Evolutionary conservation across 2,113 vertebrate genomes (phyloP), one percentile per base, ranked within the genome.

Genomic region (Nannobrachium achirus): DNA sequence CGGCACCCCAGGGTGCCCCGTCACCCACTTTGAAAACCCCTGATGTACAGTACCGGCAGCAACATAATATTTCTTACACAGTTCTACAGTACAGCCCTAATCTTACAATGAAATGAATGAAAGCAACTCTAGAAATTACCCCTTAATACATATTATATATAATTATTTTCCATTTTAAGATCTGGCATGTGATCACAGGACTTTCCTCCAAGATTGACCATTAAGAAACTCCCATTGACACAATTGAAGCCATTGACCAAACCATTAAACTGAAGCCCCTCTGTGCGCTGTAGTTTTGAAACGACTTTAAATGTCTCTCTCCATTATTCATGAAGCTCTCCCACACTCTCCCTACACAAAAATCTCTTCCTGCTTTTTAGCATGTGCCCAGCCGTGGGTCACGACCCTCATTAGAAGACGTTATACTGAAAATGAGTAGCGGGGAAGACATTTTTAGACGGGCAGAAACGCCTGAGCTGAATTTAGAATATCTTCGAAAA

Each of bases 321-420:
- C 60, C 71, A 82, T 82, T 81, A 85, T 86, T 81, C 76, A 87
- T 88, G 70, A 38, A 38, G 45, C 10, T 19, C 71, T 70, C 63
- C 66, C 61, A 69, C 68, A 15, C 70, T 70, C 33, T 10, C 45
- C 4, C 0, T 19, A 55, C 77, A 78, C 49, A 68, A 44, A 52
- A 16, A 44, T 16, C 25, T 50, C 10, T 58, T 69, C 45, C 58
- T 76, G 46, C 73, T 65, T 33, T 64, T 57, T 78, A n/a, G 70
- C 73, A 73, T 77, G 49, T 46, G 67, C 70, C 63, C 46, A 56
- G 65, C 60, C 48, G 73, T 42, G 73, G 86, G 83, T 89, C 81
- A 69, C 0, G 14, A 73, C 67, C 78, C 75, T 80, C 76, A 72
- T 88, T 85, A 87, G 71, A 75, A 40, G 65, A 69, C 45, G 71